Conservation (phyloP, 2,113 vertebrate genomes). For the Corythaixoides concolor region DNA sequence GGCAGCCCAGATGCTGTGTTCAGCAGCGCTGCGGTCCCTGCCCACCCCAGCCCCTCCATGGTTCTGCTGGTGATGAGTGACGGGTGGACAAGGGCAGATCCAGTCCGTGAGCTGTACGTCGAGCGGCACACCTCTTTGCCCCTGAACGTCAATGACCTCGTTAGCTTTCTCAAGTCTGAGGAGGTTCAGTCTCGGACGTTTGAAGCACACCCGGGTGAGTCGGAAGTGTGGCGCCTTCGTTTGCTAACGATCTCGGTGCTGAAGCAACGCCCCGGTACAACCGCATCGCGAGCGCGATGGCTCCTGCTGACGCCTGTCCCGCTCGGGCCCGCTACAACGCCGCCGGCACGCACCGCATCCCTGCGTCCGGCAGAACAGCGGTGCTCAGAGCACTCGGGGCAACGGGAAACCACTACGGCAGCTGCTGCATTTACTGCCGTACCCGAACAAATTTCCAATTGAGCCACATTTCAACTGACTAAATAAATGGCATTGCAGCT, state of each 20-base stretch:
- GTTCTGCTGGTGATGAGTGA: rapidly evolving
- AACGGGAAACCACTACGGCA: rapidly evolving
- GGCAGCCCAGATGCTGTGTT: rapidly evolving
- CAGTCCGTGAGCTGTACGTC: rapidly evolving
- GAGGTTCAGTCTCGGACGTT: background rate
- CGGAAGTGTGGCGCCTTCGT: rapidly evolving
- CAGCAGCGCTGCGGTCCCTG: background rate
- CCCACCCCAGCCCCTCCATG: rapidly evolving
- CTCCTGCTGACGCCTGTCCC: background rate
- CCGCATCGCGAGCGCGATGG: rapidly evolving
- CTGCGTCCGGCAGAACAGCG: background rate
- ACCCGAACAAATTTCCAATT: background rate
- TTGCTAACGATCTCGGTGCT: rapidly evolving
- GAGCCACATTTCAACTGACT: rapidly evolving
- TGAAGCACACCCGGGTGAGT: background rate
- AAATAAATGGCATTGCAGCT: background rate
- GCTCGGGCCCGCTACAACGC: background rate
- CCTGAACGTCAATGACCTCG: rapidly evolving
- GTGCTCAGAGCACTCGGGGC: background rate
- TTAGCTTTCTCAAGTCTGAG: rapidly evolving
- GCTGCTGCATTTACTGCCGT: background rate
- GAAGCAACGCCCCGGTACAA: rapidly evolving
- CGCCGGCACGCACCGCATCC: rapidly evolving
- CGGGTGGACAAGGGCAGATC: rapidly evolving
- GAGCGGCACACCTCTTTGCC: background rate